Evolutionary conservation across 1,140 invertebrate genomes (phyloP).

Genomic region (Pararge aegeria): DNA sequence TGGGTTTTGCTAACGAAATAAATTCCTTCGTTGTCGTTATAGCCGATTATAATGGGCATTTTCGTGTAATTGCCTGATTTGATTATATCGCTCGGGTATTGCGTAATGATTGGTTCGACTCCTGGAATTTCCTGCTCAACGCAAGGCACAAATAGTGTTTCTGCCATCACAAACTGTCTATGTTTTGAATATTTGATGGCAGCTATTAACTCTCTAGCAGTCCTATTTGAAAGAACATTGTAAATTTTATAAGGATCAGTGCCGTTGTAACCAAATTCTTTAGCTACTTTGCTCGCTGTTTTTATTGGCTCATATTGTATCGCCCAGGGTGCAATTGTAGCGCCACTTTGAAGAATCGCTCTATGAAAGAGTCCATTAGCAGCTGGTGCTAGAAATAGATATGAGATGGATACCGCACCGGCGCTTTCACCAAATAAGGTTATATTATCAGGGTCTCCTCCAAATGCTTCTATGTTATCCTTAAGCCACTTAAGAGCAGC

Average conservation of each 20-base stretch:
- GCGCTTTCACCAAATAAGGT: conserved; percentile 76
- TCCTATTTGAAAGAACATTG: conserved; percentile 50
- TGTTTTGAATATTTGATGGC: conserved; percentile 46
- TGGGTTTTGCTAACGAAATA: conserved; percentile 60
- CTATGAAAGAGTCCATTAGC: conserved; percentile 64
- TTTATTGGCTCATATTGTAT: conserved; percentile 63
- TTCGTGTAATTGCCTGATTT: conserved; percentile 62
- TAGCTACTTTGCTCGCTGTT: conserved; percentile 58
- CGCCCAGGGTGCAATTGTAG: conserved; percentile 83
- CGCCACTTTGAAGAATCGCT: conserved; percentile 84
- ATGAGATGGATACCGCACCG: conserved; percentile 68
- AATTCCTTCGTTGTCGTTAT: conserved; percentile 69
- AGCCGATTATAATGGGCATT: conserved; percentile 70
- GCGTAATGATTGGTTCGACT: conserved; percentile 50
- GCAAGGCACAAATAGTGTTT: conserved; percentile 64
- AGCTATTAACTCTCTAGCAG: conserved; percentile 49
- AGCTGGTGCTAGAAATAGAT: conserved; percentile 59
- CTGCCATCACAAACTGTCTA: conserved; percentile 49
- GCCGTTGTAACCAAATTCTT: conserved; percentile 59
- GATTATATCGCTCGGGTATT: conserved; percentile 60
- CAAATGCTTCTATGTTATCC: conserved; percentile 77
- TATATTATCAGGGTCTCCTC: conserved; percentile 71
- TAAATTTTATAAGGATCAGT: conserved; percentile 61
- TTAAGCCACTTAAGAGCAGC: conserved; percentile 81
- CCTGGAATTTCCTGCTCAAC: conserved; percentile 58